Percentiles rank a stretch among this genome's conserved stretches.
Evolutionary conservation across 2,888 invertebrate species (phyloP).

Genomic region (Caradrina clavipalpis): DNA sequence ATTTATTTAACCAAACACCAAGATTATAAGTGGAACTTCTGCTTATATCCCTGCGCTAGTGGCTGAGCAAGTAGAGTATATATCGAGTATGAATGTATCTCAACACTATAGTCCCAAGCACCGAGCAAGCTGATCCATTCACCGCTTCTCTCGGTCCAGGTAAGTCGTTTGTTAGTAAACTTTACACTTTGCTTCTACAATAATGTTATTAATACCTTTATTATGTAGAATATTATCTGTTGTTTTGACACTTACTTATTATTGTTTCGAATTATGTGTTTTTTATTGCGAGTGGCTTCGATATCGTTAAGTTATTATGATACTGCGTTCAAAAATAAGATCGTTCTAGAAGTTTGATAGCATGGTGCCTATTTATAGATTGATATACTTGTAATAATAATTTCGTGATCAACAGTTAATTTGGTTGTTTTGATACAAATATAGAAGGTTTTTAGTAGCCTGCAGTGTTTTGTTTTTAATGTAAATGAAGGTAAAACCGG

Average conservation of each 20-base stretch:
- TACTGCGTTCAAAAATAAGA: neutral
- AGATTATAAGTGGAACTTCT: slow-evolving; percentile 39
- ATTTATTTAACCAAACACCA: neutral
- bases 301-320: slow-evolving; percentile 13
- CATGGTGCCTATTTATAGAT: too few relatives aligned
- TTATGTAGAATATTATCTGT: neutral
- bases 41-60: neutral
- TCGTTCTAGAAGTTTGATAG: slow-evolving; percentile 8
- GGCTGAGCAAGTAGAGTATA: slow-evolving; percentile 37
- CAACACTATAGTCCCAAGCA: slow-evolving; percentile 38
- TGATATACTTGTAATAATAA: too few relatives aligned
- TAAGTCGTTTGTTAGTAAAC: slow-evolving; percentile 51
- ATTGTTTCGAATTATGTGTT: neutral
- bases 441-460: neutral
- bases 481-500: slow-evolving; percentile 27
- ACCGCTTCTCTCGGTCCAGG: slow-evolving; percentile 40
- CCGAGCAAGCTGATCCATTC: slow-evolving; percentile 51
- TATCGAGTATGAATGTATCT: slow-evolving; percentile 43
- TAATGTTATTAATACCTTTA: slow-evolving; percentile 8
- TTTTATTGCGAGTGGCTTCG: neutral
- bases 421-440: neutral
- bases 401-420: neutral
- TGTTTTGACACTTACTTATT: neutral
- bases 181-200: slow-evolving; percentile 4
- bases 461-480: neutral